Base-by-base conservation (phyloP, 2,797 vertebrate genomes). In the Erethizon dorsatum region DNA sequence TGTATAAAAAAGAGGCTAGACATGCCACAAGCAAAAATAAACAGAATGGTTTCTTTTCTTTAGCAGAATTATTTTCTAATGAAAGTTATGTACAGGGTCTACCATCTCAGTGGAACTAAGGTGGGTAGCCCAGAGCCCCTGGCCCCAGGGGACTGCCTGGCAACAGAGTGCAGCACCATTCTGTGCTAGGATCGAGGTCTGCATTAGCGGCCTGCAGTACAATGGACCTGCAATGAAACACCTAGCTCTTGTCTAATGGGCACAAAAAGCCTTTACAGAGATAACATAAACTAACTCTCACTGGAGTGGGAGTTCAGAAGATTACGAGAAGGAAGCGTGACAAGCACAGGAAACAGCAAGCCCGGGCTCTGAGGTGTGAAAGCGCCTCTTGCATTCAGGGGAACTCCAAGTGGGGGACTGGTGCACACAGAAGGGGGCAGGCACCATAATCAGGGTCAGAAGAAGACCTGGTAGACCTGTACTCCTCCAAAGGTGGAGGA, bases 341-440 rank as follows among this genome's bases (percentile, higher is more conserved):
- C 78, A 89, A 91, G 56, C 65, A 90, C 90, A 94, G 92, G 88
- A 96, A 97, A 83, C 61, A 84, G 67, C 92, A 83, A 82, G 13
- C 54, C 95, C 50, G 67, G 88, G 45, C 50, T 87, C 37, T 47
- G 88, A 92, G 69, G 79, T 94, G 89, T 96, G 92, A 96, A 97
- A 95, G 50, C 63, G 73, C 63, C 83, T 93, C 90, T 96, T n/a
- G 1, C 57, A 52, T 79, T 92, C 57, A 90, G 82, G 88, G 92
- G 94, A 97, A 96, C 61, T 95, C 94, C 94, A 83, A 65, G 63
- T 80, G 24, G 54, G 80, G 24, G 83, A 9, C 50, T 26, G 79
- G 22, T 88, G 45, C 71, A 4, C 52, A 17, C 13, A 84, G 80
- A 89, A 83, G 54, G 6, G 20, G 50, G 1, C 14, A n/a, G 83